Base-by-base conservation (phyloP, 53 echinoderm and acorn worm species). In the Antedon mediterranea region DNA sequence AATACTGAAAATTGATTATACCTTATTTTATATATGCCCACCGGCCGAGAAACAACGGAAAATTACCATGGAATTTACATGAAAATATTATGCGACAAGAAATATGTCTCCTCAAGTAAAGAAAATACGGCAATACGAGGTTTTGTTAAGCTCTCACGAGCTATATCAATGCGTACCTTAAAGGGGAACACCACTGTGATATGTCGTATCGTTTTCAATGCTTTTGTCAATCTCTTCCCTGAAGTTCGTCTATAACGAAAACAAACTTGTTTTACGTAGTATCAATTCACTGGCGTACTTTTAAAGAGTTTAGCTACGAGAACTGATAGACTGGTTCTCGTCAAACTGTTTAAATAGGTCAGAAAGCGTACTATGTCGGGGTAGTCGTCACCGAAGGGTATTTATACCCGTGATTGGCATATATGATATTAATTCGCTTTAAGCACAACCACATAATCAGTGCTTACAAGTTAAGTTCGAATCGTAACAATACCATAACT, bases 1-100 rank as follows among this genome's bases (percentile, higher is more conserved):
- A 57, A 57, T 11, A 2, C 2, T 57, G 57, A 57, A 57, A 18
- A 57, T 57, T 57, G n/a, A 57, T 57, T 57, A 57, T 37, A 57
- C 57, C 57, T 57, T 18, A 2, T 57, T 57, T 57, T 57, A 57
- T 57, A 57, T 15, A 57, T 57, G 57, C 57, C 57, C 57, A 57
- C 57, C 57, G 57, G 57, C 57, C 57, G 57, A 57, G 57, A 57
- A 57, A 57, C 57, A 57, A 57, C 57, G 57, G 57, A 57, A 57
- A 57, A 57, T 57, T 57, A 57, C 57, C 57, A 57, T 57, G 57
- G 57, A 57, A 57, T 57, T 57, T 57, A 57, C 57, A 57, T 57
- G 57, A 57, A 57, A 57, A 57, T 57, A 57, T 57, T 57, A 57
- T 57, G 57, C 57, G 57, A 57, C 57, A 57, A 57, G 57, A 57